phyloP scores from a whole-genome alignment of 2,888 invertebrate species.

The Noctua janthe region DNA sequence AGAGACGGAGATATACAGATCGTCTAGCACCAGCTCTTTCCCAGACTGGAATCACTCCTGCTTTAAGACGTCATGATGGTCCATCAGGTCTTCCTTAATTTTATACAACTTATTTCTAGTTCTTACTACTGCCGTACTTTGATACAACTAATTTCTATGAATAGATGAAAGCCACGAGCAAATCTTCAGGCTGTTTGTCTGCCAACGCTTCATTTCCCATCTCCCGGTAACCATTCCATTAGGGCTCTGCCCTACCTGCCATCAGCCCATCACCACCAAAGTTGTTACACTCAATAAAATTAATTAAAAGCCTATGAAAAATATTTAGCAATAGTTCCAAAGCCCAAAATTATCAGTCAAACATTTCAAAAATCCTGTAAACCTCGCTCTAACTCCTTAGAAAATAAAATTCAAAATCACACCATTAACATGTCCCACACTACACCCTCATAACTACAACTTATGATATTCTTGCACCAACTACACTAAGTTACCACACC shows the following conservation, averaged over 20 bases:
- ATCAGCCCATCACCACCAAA: neutral
- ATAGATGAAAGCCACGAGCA: neutral
- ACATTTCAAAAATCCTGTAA: neutral
- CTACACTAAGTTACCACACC: conserved; percentile 39
- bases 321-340: neutral
- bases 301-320: neutral
- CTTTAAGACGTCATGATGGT: too few species aligned
- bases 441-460: conserved; percentile 3
- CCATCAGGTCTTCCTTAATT: neutral
- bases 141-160: neutral
- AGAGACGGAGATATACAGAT: too few species aligned
- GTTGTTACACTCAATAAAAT: neutral
- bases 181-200: neutral
- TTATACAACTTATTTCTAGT: too few species aligned
- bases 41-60: too few species aligned
- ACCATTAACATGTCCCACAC: neutral
- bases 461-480: conserved; percentile 30
- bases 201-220: neutral
- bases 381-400: neutral
- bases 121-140: neutral
- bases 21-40: too few species aligned
- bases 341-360: neutral
- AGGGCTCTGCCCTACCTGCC: neutral
- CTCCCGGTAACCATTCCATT: neutral
- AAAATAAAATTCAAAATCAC: neutral